phyloP scores from a whole-genome alignment of 2,113 vertebrate species.

The Pyrgilauda ruficollis region DNA sequence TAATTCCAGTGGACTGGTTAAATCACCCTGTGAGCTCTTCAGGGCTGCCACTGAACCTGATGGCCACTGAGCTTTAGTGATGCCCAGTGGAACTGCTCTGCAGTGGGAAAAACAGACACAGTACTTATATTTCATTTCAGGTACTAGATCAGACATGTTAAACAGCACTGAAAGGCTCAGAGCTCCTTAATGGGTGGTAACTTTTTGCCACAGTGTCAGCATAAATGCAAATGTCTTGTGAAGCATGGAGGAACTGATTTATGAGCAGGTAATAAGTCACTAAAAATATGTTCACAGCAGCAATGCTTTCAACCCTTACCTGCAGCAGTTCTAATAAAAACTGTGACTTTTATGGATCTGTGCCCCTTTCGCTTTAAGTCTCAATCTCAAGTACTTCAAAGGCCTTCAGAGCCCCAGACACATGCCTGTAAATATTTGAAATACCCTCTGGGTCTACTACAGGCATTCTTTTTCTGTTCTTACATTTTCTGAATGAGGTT shows the following conservation, averaged over 20 bases:
- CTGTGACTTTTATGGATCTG: not conserved
- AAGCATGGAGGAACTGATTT: not conserved
- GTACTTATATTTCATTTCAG: not conserved
- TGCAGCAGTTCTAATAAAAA: constrained; percentile 36
- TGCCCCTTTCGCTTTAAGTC: not conserved
- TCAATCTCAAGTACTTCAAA: constrained; percentile 27
- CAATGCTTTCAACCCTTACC: constrained; percentile 34
- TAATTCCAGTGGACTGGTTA: not conserved
- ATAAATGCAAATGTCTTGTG: not conserved
- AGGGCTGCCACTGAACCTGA: not conserved
- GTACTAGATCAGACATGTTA: not conserved
- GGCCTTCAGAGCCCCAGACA: constrained; percentile 6
- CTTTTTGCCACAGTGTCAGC: not conserved
- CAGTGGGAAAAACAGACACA: not conserved
- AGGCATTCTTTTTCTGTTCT: constrained; percentile 20
- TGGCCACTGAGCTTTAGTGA: not conserved
- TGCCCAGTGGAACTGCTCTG: not conserved
- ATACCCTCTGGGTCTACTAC: not conserved
- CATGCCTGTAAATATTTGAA: constrained; percentile 34
- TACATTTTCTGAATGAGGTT: not conserved
- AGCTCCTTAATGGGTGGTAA: not conserved
- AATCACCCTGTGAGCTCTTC: not conserved
- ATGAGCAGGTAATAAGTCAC: constrained; percentile 2
- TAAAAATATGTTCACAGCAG: not conserved
- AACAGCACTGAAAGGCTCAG: constrained; percentile 9